phyloP scores from a whole-genome alignment of 2,113 vertebrate species.

The Gallinago media region DNA sequence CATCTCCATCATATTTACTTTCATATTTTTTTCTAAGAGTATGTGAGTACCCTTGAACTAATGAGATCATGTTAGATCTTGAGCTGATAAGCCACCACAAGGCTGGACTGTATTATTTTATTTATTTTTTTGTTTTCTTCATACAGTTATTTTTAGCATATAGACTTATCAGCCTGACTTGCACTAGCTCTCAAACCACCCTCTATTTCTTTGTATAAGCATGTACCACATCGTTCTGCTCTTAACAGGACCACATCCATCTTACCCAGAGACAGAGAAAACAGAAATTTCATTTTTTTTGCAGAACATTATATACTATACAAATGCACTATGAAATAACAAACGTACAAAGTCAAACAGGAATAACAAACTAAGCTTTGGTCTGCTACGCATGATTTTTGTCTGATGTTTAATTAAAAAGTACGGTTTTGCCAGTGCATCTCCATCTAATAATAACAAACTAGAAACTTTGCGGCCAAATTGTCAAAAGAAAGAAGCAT shows the following conservation, averaged over 20 bases:
- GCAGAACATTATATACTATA: background rate
- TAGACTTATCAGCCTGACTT: rapidly evolving
- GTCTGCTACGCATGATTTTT: rapidly evolving
- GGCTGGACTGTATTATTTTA: background rate
- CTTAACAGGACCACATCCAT: background rate
- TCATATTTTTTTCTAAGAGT: background rate
- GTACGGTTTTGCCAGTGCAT: background rate
- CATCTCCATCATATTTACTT: rapidly evolving
- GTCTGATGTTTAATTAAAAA: background rate
- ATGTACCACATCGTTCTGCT: rapidly evolving
- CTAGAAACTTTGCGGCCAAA: background rate
- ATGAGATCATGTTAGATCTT: background rate
- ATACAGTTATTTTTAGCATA: background rate
- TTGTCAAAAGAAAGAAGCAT: background rate
- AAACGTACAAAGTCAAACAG: background rate
- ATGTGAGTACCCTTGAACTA: background rate
- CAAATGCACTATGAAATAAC: background rate
- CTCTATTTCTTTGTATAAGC: rapidly evolving
- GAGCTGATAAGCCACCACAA: background rate
- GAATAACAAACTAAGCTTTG: background rate
- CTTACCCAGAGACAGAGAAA: background rate
- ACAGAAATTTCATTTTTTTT: background rate
- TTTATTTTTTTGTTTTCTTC: background rate
- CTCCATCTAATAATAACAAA: background rate
- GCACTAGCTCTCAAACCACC: background rate